Percentiles rank a stretch among this genome's conserved stretches.
phyloP scores from a whole-genome alignment of 2,113 vertebrate genomes.

The Strigops habroptila region DNA sequence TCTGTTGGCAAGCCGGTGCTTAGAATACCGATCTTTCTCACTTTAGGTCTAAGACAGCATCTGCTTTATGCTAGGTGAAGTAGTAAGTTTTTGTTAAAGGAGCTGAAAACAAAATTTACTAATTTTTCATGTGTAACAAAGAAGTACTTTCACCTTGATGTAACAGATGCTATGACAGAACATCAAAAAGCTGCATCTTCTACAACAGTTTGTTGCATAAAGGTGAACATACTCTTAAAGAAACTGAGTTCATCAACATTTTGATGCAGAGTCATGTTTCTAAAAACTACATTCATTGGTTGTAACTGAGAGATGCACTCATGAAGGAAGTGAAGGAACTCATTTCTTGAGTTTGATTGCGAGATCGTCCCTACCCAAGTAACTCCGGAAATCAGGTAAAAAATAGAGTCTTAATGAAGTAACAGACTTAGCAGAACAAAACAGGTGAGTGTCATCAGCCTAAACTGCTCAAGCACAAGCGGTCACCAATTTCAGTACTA shows the following conservation, averaged over 20 bases:
- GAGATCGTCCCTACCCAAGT: not conserved
- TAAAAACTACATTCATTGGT: not conserved
- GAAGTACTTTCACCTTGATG: not conserved
- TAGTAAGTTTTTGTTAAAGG: conserved; percentile 43
- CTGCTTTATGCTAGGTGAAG: not conserved
- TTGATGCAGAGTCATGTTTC: not conserved
- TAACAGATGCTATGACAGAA: not conserved
- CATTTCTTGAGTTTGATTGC: not conserved
- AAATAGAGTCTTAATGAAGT: not conserved
- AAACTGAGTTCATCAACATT: not conserved
- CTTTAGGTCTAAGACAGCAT: conserved; percentile 13
- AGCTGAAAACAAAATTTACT: conserved; percentile 18
- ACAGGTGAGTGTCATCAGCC: not conserved
- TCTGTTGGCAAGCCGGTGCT: conserved; percentile 25
- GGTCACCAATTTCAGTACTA: not conserved
- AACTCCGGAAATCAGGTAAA: not conserved
- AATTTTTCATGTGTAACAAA: conserved; percentile 4
- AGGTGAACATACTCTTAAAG: not conserved
- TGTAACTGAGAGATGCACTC: not conserved
- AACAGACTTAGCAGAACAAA: not conserved
- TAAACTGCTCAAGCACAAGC: not conserved
- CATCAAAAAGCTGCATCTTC: not conserved
- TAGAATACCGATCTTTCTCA: not conserved
- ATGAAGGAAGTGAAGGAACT: not conserved
- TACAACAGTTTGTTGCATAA: not conserved